phyloP scores from a whole-genome alignment of 2,113 vertebrate genomes.

The Microcebus murinus region DNA sequence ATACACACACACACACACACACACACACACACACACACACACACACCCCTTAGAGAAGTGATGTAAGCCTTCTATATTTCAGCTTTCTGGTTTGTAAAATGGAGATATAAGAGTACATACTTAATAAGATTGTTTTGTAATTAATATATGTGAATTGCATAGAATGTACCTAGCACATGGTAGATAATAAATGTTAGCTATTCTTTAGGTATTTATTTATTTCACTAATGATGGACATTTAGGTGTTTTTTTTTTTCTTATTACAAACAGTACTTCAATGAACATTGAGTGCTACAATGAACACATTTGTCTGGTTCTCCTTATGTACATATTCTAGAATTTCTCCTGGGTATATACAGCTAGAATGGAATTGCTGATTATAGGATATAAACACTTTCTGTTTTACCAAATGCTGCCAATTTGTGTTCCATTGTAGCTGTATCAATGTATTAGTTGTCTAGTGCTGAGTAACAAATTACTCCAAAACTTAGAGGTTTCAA shows the following conservation, averaged over 20 bases:
- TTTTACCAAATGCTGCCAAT: slow-evolving; percentile 19
- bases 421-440: not conserved
- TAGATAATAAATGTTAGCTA: not conserved
- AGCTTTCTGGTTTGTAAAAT: slow-evolving; percentile 23
- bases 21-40: too few relatives aligned
- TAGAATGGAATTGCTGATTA: not conserved
- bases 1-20: not conserved
- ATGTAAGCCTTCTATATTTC: not conserved
- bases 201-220: slow-evolving; percentile 19
- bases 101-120: not conserved
- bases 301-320: not conserved
- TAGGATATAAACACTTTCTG: not conserved
- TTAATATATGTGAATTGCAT: not conserved
- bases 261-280: not conserved
- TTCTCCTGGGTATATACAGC: not conserved
- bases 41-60: not conserved
- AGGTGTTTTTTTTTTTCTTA: not conserved
- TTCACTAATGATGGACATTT: slow-evolving; percentile 12
- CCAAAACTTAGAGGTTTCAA: not conserved
- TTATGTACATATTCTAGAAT: slow-evolving; percentile 12
- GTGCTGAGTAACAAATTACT: not conserved
- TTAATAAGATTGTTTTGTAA: slow-evolving; percentile 2
- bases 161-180: not conserved
- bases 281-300: not conserved
- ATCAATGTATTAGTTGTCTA: not conserved